Conservation (phyloP, 1,140 invertebrate genomes). For the Araneus ventricosus region DNA sequence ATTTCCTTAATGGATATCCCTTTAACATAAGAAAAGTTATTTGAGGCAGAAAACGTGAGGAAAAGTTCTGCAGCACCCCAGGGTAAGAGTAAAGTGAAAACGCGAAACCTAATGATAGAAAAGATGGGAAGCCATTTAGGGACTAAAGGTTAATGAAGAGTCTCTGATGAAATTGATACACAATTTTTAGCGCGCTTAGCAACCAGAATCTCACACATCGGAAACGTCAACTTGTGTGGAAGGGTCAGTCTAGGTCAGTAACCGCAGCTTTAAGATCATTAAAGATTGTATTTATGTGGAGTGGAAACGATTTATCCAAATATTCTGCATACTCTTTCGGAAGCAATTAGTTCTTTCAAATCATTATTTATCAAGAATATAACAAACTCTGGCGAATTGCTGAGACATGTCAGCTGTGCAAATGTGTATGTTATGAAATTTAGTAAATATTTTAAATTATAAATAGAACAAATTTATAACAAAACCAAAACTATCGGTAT, state of each 20-base stretch:
- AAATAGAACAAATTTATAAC: too few relatives aligned
- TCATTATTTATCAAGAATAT: too few relatives aligned
- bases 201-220: not conserved
- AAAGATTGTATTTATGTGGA: not conserved
- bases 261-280: not conserved
- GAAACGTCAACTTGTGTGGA: not conserved
- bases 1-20: not conserved
- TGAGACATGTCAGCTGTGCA: too few relatives aligned
- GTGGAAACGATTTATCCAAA: too few relatives aligned
- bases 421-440: too few relatives aligned
- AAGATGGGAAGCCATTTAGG: not conserved
- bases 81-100: not conserved
- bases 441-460: too few relatives aligned
- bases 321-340: too few relatives aligned
- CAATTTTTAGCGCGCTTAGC: not conserved
- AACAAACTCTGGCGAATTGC: too few relatives aligned
- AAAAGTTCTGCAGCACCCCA: not conserved
- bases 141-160: constrained; percentile 6
- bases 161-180: not conserved
- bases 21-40: not conserved
- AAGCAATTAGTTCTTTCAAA: too few relatives aligned
- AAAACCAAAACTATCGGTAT: too few relatives aligned
- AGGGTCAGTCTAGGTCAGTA: not conserved
- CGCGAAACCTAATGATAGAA: not conserved
- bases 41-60: not conserved